These are phyloP conservation scores for Gopherus flavomarginatus DNA, from an alignment of 2,113 vertebrate species.

Conservation along the genomic window DNA sequence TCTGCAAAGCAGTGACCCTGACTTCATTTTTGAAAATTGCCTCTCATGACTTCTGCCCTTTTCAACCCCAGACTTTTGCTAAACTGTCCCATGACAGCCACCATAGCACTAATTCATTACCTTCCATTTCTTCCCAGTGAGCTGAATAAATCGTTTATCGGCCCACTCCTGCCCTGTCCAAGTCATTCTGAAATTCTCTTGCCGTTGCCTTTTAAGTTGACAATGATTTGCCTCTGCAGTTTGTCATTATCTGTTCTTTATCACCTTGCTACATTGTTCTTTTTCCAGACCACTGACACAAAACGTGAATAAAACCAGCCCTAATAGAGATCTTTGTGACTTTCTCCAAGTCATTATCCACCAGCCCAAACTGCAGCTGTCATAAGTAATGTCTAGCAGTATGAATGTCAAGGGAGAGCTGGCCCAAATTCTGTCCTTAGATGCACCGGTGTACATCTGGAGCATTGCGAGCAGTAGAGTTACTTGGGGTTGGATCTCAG, in stretches of 20 bases:
- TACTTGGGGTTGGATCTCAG: neutral
- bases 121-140: neutral
- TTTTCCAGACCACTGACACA: conserved; percentile 12
- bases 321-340: conserved; percentile 17
- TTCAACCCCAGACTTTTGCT: neutral
- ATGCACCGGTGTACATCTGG: neutral
- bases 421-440: neutral
- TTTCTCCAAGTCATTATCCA: neutral
- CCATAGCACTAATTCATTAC: accelerated
- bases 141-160: accelerated
- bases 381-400: neutral
- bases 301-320: conserved; percentile 18
- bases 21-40: neutral
- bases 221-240: neutral
- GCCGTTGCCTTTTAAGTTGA: neutral
- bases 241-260: neutral
- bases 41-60: neutral
- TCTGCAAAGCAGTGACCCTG: neutral
- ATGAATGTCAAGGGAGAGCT: neutral
- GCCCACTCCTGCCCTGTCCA: neutral
- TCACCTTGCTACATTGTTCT: neutral
- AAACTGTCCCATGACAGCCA: neutral
- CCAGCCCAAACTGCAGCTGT: neutral
- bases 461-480: neutral
- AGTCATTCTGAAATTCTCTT: neutral